Evolutionary conservation across 2,888 invertebrate genomes (phyloP).

Genomic region (Drosophila kuntzei): DNA sequence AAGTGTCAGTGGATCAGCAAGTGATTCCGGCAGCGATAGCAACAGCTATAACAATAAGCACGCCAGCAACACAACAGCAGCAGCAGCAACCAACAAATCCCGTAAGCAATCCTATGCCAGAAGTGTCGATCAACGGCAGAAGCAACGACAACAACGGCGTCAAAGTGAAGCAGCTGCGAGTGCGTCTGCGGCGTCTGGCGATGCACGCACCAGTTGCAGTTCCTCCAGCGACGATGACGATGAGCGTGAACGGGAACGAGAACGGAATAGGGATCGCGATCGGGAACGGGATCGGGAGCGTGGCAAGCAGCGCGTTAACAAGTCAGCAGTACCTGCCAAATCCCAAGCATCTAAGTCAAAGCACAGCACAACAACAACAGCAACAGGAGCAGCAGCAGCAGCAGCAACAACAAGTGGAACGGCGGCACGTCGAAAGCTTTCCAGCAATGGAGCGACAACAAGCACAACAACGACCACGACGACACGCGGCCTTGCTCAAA

Average conservation of each 20-base stretch:
- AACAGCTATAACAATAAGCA: slow-evolving; percentile 37
- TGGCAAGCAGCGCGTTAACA: slow-evolving; percentile 50
- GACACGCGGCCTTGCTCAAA: slow-evolving; percentile 86
- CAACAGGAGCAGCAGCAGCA: slow-evolving; percentile 31
- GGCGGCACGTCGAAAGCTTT: slow-evolving; percentile 43
- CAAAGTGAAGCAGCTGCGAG: slow-evolving; percentile 63
- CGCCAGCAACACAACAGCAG: slow-evolving; percentile 37
- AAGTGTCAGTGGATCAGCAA: slow-evolving; percentile 33
- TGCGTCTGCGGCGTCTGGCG: slow-evolving; percentile 62
- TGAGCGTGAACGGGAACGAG: slow-evolving; percentile 25
- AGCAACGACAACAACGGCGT: slow-evolving; percentile 69
- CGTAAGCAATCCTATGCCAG: slow-evolving; percentile 79
- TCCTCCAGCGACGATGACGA: slow-evolving; percentile 48
- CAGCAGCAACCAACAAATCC: slow-evolving; percentile 53
- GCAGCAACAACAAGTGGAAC: slow-evolving; percentile 17
- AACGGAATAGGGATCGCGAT: slow-evolving; percentile 25
- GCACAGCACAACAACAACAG: slow-evolving; percentile 38
- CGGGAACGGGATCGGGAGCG: slow-evolving; percentile 32
- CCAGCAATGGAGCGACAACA: slow-evolving; percentile 34
- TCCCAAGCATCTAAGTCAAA: slow-evolving; percentile 76
- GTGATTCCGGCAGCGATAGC: slow-evolving; percentile 36
- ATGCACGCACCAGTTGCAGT: slow-evolving; percentile 55
- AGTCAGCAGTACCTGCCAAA: slow-evolving; percentile 73
- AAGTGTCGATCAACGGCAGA: slow-evolving; percentile 79
- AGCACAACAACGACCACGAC: slow-evolving; percentile 37